Evolutionary conservation across 1,140 invertebrate species (phyloP).

Genomic region (Lucilia sericata): DNA sequence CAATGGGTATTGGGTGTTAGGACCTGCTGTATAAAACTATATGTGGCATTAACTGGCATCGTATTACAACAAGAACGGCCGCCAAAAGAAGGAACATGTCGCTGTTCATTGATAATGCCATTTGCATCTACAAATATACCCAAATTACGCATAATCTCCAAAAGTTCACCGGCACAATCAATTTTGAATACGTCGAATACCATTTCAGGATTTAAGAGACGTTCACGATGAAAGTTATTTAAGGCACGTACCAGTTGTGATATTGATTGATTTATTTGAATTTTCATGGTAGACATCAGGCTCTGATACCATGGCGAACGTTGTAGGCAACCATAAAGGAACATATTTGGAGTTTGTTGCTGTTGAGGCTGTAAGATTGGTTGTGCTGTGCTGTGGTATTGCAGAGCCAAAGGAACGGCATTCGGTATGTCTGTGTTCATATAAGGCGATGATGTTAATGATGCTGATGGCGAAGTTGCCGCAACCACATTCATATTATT

Average conservation of each 20-base stretch:
- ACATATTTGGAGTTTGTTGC: conserved; percentile 47
- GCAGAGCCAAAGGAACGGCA: not conserved
- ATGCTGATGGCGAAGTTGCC: not conserved
- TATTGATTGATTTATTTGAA: conserved; percentile 48
- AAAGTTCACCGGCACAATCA: conserved; percentile 44
- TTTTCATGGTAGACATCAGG: conserved; percentile 46
- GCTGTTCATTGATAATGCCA: conserved; percentile 39
- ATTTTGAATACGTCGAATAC: conserved; percentile 48
- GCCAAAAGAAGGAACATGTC: not conserved
- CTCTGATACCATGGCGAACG: conserved; percentile 46
- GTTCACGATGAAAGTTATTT: conserved; percentile 46
- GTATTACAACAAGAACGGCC: conserved; percentile 28
- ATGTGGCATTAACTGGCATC: conserved; percentile 43
- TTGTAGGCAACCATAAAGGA: conserved; percentile 45
- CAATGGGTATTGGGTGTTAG: not conserved
- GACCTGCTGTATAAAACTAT: conserved; percentile 46
- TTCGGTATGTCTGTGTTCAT: not conserved
- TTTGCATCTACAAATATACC: conserved; percentile 41
- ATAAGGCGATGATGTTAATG: not conserved
- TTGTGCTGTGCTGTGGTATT: not conserved
- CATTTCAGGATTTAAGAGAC: conserved; percentile 28
- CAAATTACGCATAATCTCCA: conserved; percentile 47
- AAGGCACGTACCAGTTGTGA: conserved; percentile 44
- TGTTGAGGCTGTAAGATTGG: not conserved
- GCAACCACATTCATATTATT: not conserved